These are phyloP conservation scores for Sipunculus nudus DNA, from an alignment of 2,888 invertebrate genomes.

Conservation along the genomic window DNA sequence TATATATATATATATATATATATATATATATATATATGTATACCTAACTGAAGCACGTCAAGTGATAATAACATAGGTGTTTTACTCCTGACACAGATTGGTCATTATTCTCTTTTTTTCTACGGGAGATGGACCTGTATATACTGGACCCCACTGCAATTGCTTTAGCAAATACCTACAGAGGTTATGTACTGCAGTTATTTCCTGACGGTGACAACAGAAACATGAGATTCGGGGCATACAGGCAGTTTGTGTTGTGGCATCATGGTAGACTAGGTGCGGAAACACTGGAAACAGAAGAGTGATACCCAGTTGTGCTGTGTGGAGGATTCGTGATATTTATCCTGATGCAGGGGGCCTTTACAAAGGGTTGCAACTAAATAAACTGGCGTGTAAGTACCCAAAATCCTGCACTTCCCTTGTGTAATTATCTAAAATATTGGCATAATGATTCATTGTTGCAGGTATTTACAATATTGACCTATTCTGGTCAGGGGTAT, in stretches of 20 bases:
- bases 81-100: too few species aligned
- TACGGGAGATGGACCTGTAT: constrained; percentile 8
- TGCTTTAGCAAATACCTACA: constrained; percentile 10
- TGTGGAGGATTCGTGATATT: constrained; percentile 33
- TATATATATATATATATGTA: too few species aligned
- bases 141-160: constrained; percentile 27
- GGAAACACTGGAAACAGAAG: constrained; percentile 25
- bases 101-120: too few species aligned
- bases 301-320: constrained; percentile 35
- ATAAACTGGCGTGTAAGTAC: not conserved
- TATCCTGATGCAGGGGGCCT: constrained; percentile 30
- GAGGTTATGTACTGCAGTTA: constrained; percentile 17
- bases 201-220: constrained; percentile 14
- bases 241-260: constrained; percentile 36
- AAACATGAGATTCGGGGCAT: constrained; percentile 26
- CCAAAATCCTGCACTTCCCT: not conserved
- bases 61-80: too few species aligned
- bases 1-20: too few species aligned
- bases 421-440: too few species aligned
- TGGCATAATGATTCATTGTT: too few species aligned
- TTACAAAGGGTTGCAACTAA: constrained; percentile 25
- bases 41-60: too few species aligned
- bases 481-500: too few species aligned
- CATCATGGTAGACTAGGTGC: constrained; percentile 27
- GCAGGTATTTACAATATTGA: too few species aligned